Evolutionary conservation across 2,888 invertebrate species (phyloP).

Genomic region (Dasypolia templi): DNA sequence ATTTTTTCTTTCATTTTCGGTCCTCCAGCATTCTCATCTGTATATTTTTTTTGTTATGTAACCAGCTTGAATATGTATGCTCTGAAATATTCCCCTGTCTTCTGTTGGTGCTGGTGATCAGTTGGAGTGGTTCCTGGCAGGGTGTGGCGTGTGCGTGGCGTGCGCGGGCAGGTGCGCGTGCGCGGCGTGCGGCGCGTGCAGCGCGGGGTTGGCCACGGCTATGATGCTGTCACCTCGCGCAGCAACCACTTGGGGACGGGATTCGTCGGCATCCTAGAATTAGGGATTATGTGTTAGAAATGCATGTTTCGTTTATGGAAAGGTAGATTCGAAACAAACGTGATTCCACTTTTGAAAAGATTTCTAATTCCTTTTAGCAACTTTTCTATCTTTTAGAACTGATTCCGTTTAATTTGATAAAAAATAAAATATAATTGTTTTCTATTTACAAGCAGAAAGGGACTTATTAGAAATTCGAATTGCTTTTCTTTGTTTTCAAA

Average conservation of each 20-base stretch:
- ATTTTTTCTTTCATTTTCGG: background rate
- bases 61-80: background rate
- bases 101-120: conserved; percentile 62
- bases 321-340: background rate
- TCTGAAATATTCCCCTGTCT: background rate
- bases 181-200: conserved; percentile 90
- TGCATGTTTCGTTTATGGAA: no score
- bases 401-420: background rate
- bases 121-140: conserved; percentile 85
- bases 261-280: conserved; percentile 82
- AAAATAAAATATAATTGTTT: no score
- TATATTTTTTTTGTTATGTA: background rate
- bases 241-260: conserved; percentile 94
- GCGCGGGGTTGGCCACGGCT: conserved; percentile 96
- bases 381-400: no score
- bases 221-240: conserved; percentile 96
- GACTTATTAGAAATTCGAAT: background rate
- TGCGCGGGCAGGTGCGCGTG: conserved; percentile 83
- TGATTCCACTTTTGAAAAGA: background rate
- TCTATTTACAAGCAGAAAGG: background rate
- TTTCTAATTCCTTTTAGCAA: background rate
- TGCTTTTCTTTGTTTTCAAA: background rate
- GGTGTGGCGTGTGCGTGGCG: conserved; percentile 69
- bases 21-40: background rate
- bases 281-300: background rate